Conservation (phyloP, 1,140 invertebrate genomes). For the Cotesia vestalis region DNA sequence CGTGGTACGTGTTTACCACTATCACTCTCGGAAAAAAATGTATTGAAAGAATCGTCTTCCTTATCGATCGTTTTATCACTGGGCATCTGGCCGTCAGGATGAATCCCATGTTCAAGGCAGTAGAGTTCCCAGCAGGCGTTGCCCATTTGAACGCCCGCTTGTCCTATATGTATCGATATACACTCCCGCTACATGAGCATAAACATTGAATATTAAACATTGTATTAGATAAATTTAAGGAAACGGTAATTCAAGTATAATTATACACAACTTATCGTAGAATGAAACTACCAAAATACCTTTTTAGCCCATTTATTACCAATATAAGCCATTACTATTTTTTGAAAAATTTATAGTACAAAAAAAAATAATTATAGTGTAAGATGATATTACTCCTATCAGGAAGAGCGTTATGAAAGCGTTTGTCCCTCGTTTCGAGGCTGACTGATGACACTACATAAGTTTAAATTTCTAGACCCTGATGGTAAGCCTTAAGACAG, state of each 20-base stretch:
- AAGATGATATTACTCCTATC: neutral
- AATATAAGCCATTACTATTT: conserved; percentile 19
- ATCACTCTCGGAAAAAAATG: conserved; percentile 73
- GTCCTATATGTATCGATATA: conserved; percentile 74
- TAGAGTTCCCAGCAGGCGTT: conserved; percentile 75
- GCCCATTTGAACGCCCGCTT: conserved; percentile 79
- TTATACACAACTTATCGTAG: too few species aligned
- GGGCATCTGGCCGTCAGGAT: conserved; percentile 70
- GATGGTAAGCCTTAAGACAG: neutral
- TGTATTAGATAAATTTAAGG: neutral
- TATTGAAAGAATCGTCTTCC: conserved; percentile 71
- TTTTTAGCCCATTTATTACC: conserved; percentile 45
- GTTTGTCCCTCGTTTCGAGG: neutral
- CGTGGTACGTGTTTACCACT: conserved; percentile 70
- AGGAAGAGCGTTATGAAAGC: neutral
- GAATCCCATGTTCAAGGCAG: conserved; percentile 76
- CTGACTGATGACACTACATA: conserved; percentile 8
- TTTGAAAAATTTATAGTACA: too few species aligned
- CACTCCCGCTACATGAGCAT: conserved; percentile 65
- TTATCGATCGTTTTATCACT: conserved; percentile 54
- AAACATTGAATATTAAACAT: conserved; percentile 25
- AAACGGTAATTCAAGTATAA: neutral
- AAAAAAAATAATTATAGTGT: too few species aligned
- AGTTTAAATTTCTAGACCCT: neutral
- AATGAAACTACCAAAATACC: conserved; percentile 28